phyloP scores from a whole-genome alignment of 1,140 invertebrate species.

The Solen grandis region DNA sequence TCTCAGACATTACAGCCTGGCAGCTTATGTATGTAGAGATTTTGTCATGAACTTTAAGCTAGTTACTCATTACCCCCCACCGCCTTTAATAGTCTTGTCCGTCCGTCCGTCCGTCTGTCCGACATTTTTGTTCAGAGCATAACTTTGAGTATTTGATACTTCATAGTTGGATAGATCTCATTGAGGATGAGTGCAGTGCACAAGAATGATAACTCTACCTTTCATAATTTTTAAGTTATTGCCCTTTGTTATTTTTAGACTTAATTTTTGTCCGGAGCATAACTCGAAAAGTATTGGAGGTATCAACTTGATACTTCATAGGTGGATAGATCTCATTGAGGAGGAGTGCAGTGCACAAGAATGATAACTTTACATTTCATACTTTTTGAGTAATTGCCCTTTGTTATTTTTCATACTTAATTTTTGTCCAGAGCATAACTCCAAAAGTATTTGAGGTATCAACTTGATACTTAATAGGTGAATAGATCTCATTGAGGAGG shows the following conservation, averaged over 20 bases:
- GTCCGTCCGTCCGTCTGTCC: too few relatives aligned
- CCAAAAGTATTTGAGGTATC: too few relatives aligned
- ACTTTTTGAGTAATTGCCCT: not conserved
- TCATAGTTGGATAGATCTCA: not conserved
- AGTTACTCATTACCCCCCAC: too few relatives aligned
- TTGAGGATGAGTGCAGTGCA: not conserved
- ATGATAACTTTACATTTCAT: not conserved
- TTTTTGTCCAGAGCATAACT: too few relatives aligned
- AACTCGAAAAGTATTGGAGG: not conserved
- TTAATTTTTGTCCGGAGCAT: not conserved
- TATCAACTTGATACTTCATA: not conserved
- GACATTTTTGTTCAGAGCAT: not conserved
- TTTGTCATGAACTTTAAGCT: too few relatives aligned
- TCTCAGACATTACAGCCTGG: too few relatives aligned
- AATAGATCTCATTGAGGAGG: too few relatives aligned
- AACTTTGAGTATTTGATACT: not conserved
- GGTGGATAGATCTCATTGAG: not conserved
- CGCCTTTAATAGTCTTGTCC: too few relatives aligned
- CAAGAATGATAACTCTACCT: not conserved
- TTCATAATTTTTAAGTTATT: not conserved
- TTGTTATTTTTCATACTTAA: too few relatives aligned
- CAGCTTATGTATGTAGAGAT: too few relatives aligned
- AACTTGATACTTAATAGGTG: too few relatives aligned
- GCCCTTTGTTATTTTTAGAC: not conserved
- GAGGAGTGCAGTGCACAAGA: not conserved